Base-by-base conservation (phyloP, 2,888 invertebrate genomes). In the Sipunculus nudus region DNA sequence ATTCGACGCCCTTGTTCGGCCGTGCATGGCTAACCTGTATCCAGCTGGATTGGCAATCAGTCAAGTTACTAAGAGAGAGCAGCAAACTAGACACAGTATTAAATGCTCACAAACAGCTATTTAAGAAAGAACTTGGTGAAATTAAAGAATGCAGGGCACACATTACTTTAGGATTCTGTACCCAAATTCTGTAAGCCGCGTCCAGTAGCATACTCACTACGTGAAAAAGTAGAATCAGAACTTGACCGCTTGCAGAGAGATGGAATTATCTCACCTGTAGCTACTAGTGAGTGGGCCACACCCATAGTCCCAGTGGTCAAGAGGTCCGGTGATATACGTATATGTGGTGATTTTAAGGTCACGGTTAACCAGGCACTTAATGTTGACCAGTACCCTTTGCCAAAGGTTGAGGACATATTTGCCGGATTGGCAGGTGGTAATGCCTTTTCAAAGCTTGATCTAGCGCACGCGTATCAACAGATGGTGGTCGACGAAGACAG, bases 261-360 rank as follows among this genome's bases (percentile, higher is more conserved):
- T 26, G 46, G 46, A 26, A 28, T 46, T 23, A 26, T 21, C 16
- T 26, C 21, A 5, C 21, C 21, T 8, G 46, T 46, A 8, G 46
- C 23, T 19, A 6, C 23, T 3, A 21, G 21, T 21, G 46, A 46
- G 3, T 46, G 46, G 46, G 46, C 46, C 5, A 25, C 21, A 21
- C 46, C 46, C 3, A 6, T 13, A 16, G 46, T 46, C 8, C 16
- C 16, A 21, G 46, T 23, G 8, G 6, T 25, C 23, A 46, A 46
- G 46, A 21, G 16, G 6, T 26, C 23, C 26, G 46, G 46, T 8
- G n/a, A n/a, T 8, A n/a, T 46, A 3, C 3, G 46, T 4, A 6
- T 46, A 4, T 46, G 46, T 46, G 46, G 46, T 21, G 46, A 46
- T 23, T 46, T 26, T 28, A 46, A 46, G 16, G 46, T 46, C 21